Base-by-base conservation (phyloP, 2,888 invertebrate species). In the Drosophila buzzatii region DNA sequence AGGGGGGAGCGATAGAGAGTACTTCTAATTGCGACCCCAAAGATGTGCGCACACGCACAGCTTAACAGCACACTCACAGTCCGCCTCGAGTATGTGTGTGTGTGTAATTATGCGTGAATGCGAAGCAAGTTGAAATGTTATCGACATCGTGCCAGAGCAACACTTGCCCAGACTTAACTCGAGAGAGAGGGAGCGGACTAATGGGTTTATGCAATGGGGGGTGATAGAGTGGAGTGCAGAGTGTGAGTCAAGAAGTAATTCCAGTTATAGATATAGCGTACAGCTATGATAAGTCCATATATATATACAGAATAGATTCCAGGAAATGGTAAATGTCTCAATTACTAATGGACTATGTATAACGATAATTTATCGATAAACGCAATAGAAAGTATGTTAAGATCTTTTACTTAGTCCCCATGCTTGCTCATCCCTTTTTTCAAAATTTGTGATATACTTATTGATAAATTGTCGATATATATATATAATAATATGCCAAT, bases 41-140 rank as follows among this genome's bases (percentile, higher is more conserved):
- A 79, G 79, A 87, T 82, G 87, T 78, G 55, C 47, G 64, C 75
- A 58, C 83, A 83, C 86, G 80, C 87, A 78, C 73, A 62, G 42
- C 45, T 27, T 18, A 42, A 12, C 42, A 20, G 12, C 41, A 35
- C 14, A 33, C 49, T 12, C 31, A n/a, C n/a, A n/a, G 47, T 18
- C 27, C 14, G 1, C 14, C 5, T 2, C 8, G 56, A 4, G 9
- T 42, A 41, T 41, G 55, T 23, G 16, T n/a, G 16, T 44, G 33
- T 44, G 10, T 8, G 33, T 73, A 79, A 76, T 88, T 88, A 88
- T 88, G 83, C 89, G 77, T 85, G 68, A 79, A 76, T 81, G 85
- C 82, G 85, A 73, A 59, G 60, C 56, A 27, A 66, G 52, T 67
- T 58, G 68, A 68, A 68, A 58, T 81, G 61, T 79, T 82, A 83